phyloP scores from a whole-genome alignment of 2,888 invertebrate genomes.

The Strigamia transsilvanica region DNA sequence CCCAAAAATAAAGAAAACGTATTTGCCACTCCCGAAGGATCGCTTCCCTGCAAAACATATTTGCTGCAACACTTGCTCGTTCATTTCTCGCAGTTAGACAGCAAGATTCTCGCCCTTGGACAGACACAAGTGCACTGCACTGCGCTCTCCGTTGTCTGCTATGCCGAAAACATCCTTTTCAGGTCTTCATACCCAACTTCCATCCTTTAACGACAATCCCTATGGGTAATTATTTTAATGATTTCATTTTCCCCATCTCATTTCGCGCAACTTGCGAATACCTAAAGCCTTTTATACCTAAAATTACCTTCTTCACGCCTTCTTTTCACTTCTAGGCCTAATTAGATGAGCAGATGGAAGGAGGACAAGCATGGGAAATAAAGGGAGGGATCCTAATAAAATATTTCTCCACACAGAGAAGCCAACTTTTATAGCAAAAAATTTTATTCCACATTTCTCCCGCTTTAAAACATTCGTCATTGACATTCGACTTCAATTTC shows the following conservation, averaged over 20 bases:
- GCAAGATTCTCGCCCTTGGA: slow-evolving; percentile 31
- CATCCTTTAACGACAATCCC: slow-evolving; percentile 42
- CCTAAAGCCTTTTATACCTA: slow-evolving; percentile 43
- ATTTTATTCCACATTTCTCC: too few relatives aligned
- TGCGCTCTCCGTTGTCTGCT: background rate
- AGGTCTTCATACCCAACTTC: slow-evolving; percentile 18
- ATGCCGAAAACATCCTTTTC: slow-evolving; percentile 37
- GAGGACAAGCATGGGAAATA: slow-evolving; percentile 7
- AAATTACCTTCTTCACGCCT: slow-evolving; percentile 15
- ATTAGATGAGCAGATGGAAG: slow-evolving; percentile 42
- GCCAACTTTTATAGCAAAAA: background rate
- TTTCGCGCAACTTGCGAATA: slow-evolving; percentile 34
- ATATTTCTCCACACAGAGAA: slow-evolving; percentile 4
- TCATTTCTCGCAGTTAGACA: background rate
- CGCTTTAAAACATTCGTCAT: background rate
- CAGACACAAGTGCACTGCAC: background rate
- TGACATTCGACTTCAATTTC: background rate
- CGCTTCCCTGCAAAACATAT: slow-evolving; percentile 32
- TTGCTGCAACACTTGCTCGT: slow-evolving; percentile 1
- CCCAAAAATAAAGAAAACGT: background rate
- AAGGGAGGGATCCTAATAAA: slow-evolving; percentile 24
- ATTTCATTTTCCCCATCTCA: slow-evolving; percentile 40
- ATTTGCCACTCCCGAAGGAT: background rate
- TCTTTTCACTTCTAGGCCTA: slow-evolving; percentile 45
- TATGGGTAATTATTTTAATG: slow-evolving; percentile 48